A percentile compares a stretch with the other conserved stretches of the same genome.
phyloP scores from a whole-genome alignment of 2,888 invertebrate genomes.

The Ormia ochracea region DNA sequence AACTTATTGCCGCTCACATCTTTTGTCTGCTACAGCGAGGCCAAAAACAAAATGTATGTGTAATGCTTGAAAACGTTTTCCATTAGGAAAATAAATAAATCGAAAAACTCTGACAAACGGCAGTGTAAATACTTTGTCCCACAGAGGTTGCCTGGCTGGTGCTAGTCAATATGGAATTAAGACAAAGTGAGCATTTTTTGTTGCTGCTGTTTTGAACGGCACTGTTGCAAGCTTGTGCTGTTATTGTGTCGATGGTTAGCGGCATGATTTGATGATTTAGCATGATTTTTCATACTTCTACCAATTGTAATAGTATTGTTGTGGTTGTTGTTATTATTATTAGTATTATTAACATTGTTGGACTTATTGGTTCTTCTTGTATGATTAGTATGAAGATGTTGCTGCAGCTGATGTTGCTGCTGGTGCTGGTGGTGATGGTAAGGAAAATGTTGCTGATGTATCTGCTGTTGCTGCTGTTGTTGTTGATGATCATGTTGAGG shows the following conservation, averaged over 20 bases:
- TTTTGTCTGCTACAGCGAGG: not conserved
- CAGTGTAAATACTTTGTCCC: conserved; percentile 52
- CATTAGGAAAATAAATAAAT: conserved; percentile 4
- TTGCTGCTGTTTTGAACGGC: conserved; percentile 56
- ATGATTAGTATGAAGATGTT: conserved; percentile 50
- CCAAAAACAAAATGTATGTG: not conserved
- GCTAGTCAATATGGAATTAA: conserved; percentile 8
- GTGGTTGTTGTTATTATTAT: conserved; percentile 35
- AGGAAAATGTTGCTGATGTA: conserved; percentile 65
- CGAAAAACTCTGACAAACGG: conserved; percentile 58
- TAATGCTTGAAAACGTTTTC: not conserved
- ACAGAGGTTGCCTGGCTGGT: not conserved
- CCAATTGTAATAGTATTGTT: conserved; percentile 42
- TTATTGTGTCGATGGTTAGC: not conserved
- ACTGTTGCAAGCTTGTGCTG: conserved; percentile 45
- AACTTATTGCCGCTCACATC: not conserved
- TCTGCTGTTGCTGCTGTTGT: conserved; percentile 67
- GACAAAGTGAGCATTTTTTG: conserved; percentile 59
- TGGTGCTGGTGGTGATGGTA: conserved; percentile 57
- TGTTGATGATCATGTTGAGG: no score
- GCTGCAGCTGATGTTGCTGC: conserved; percentile 27
- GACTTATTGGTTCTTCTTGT: conserved; percentile 55
- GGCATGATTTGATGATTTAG: conserved; percentile 21
- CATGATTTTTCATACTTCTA: conserved; percentile 48
- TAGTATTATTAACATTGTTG: conserved; percentile 39